Conservation (phyloP, 2,888 invertebrate genomes). For the Sinopyrophorus schimmeli region DNA sequence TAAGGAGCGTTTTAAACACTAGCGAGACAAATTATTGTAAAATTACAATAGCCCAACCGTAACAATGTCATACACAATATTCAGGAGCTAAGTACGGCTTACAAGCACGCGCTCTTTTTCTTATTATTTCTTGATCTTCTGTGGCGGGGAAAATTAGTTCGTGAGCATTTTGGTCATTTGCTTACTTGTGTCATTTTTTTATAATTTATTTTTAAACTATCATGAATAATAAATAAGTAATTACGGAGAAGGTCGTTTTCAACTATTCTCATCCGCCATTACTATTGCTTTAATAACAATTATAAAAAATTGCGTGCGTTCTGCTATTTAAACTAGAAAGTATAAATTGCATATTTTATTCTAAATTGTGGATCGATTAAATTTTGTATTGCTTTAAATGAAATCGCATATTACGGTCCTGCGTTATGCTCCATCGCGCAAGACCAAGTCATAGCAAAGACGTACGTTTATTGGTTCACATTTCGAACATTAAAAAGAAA, state of each 20-base stretch:
- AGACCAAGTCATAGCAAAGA: too few relatives aligned
- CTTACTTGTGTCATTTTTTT: neutral
- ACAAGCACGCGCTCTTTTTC: conserved; percentile 1
- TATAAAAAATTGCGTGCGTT: conserved; percentile 12
- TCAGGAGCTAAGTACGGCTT: conserved; percentile 3
- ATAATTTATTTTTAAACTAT: conserved; percentile 6
- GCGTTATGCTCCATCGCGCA: too few relatives aligned
- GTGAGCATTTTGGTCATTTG: conserved; percentile 4
- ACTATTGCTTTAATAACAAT: conserved; percentile 12
- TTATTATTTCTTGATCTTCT: conserved; percentile 7
- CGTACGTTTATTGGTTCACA: too few relatives aligned
- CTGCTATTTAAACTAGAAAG: too few relatives aligned
- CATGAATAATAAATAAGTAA: conserved; percentile 18
- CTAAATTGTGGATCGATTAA: too few relatives aligned
- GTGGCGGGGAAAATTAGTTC: conserved; percentile 17
- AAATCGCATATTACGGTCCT: too few relatives aligned
- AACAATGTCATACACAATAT: conserved; percentile 41
- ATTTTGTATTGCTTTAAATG: too few relatives aligned
- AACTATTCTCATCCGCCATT: conserved; percentile 11
- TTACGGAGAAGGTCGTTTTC: conserved; percentile 11
- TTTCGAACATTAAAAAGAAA: too few relatives aligned
- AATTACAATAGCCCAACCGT: conserved; percentile 48
- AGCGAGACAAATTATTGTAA: conserved; percentile 54
- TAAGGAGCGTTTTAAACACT: conserved; percentile 49
- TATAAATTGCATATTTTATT: too few relatives aligned